Percentiles rank a stretch among this genome's conserved stretches.
phyloP scores from a whole-genome alignment of 2,797 vertebrate genomes.

The Peromyscus attwateri region DNA sequence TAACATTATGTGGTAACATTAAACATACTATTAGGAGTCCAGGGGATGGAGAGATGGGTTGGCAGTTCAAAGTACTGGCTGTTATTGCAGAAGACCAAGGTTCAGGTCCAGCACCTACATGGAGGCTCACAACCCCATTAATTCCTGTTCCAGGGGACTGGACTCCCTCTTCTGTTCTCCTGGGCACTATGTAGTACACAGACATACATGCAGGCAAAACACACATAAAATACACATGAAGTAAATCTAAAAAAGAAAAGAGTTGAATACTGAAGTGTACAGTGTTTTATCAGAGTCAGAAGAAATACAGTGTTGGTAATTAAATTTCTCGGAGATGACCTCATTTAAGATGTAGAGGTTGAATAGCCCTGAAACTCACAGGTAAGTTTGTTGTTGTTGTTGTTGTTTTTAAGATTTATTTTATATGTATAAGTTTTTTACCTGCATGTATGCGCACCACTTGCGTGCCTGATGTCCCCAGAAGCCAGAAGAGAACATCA shows the following conservation, averaged over 20 bases:
- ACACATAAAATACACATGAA: not conserved
- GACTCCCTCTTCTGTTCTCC: not conserved
- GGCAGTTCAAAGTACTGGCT: not conserved
- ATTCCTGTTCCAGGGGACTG: not conserved
- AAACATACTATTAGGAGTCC: not conserved
- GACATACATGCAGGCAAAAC: not conserved
- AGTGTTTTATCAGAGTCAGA: not conserved
- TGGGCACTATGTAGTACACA: no score
- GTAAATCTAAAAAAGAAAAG: not conserved
- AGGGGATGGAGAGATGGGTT: not conserved
- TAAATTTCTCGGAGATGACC: constrained; percentile 9
- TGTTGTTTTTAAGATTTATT: not conserved
- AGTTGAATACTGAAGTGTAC: not conserved
- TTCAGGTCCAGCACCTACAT: not conserved
- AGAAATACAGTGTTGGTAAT: not conserved
- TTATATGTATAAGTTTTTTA: not conserved
- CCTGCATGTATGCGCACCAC: not conserved
- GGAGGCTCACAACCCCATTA: not conserved
- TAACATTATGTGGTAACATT: not conserved
- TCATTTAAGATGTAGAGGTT: not conserved
- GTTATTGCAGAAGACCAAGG: not conserved
- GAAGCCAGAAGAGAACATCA: not conserved
- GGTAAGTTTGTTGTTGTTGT: not conserved
- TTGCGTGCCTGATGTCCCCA: not conserved
- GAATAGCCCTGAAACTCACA: not conserved